Conservation (phyloP, 2,888 invertebrate genomes). For the Liopterus haemorrhoidalis region DNA sequence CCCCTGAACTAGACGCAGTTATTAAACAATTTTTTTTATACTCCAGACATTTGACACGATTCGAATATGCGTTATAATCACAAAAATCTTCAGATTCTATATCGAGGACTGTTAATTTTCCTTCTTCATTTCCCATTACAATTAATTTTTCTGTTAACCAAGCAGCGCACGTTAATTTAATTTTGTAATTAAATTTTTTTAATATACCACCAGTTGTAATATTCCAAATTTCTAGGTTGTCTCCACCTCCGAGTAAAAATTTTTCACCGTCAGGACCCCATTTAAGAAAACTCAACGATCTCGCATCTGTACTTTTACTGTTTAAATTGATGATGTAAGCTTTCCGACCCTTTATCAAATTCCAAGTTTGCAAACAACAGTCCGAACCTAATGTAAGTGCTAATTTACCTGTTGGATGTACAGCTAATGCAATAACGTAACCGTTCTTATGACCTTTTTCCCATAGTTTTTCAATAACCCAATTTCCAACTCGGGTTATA, state of each 20-base stretch:
- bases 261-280: constrained; percentile 75
- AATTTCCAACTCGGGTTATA: constrained; percentile 74
- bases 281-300: constrained; percentile 37
- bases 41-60: constrained; percentile 63
- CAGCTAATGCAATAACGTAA: constrained; percentile 65
- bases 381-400: constrained; percentile 83
- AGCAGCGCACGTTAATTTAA: constrained; percentile 63
- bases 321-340: constrained; percentile 85
- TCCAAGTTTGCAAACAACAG: constrained; percentile 84
- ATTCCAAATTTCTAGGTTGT: constrained; percentile 72
- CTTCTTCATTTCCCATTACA: constrained; percentile 69
- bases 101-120: constrained; percentile 57
- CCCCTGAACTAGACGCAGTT: constrained; percentile 73
- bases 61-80: constrained; percentile 53
- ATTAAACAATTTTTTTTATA: constrained; percentile 54
- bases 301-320: constrained; percentile 53
- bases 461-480: constrained; percentile 81
- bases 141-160: constrained; percentile 63
- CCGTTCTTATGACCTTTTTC: constrained; percentile 75
- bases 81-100: constrained; percentile 49
- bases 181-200: constrained; percentile 59
- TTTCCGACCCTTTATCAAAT: constrained; percentile 82
- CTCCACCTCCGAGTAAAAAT: constrained; percentile 70
- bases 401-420: constrained; percentile 83
- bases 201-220: constrained; percentile 70